A percentile compares a stretch with the other conserved stretches of the same genome.
Conservation (phyloP, 92 coral and sea anemone species). For the Umimayanthus chanpuru region DNA sequence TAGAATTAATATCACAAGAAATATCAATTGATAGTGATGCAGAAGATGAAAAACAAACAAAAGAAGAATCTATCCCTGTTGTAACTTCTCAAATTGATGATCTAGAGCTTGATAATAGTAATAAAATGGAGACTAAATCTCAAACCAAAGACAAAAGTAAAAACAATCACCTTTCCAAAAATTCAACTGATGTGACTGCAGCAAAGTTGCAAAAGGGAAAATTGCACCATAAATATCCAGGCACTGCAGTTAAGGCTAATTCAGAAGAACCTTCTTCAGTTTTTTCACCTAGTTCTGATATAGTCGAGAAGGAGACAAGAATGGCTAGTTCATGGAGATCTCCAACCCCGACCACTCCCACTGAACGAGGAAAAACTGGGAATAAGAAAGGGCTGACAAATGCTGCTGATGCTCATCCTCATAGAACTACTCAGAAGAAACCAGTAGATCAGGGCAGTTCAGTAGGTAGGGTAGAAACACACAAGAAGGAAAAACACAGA, state of each 20-base stretch:
- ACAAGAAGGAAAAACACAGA: slow-evolving; percentile 23
- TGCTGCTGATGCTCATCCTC: neutral
- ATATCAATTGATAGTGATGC: neutral
- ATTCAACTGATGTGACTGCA: neutral
- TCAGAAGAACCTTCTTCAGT: neutral
- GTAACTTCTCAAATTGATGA: slow-evolving; percentile 39
- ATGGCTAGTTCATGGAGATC: neutral
- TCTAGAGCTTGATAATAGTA: slow-evolving; percentile 21
- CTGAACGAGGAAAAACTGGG: slow-evolving; percentile 1
- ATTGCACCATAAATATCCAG: slow-evolving; percentile 27
- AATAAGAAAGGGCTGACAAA: neutral
- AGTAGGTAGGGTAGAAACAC: neutral
- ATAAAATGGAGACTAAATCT: neutral
- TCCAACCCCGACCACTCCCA: neutral
- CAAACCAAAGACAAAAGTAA: neutral
- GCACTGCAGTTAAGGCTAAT: slow-evolving; percentile 48
- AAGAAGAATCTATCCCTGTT: slow-evolving; percentile 16
- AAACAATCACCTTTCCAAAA: neutral
- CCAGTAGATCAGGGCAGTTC: neutral
- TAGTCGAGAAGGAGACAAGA: neutral
- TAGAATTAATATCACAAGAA: neutral
- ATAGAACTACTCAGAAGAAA: neutral
- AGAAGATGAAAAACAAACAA: slow-evolving; percentile 16
- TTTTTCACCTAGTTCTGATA: slow-evolving; percentile 3
- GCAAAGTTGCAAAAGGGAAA: slow-evolving; percentile 12